Evolutionary conservation across 2,888 invertebrate genomes (phyloP).

Genomic region (Pterostichus madidus): DNA sequence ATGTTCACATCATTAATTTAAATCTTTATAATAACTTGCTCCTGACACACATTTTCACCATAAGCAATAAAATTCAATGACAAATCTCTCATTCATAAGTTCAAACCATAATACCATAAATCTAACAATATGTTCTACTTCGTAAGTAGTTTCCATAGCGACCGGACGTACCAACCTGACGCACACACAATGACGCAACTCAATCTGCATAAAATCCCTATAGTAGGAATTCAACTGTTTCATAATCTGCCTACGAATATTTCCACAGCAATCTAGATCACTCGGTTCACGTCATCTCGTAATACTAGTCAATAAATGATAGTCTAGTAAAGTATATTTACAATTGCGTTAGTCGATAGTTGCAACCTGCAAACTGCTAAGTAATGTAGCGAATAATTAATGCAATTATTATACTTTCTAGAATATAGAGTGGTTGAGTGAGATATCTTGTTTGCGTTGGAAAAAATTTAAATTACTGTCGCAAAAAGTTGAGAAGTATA

Average conservation of each 20-base stretch:
- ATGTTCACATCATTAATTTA: no score
- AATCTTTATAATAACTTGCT: no score
- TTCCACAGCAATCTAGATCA: slow-evolving; percentile 40
- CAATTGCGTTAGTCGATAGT: slow-evolving; percentile 32
- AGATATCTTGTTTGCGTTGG: no score
- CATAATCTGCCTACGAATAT: slow-evolving; percentile 27
- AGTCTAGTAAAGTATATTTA: neutral
- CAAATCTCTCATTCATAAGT: neutral
- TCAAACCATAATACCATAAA: neutral
- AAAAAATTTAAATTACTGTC: no score
- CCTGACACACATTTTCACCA: no score
- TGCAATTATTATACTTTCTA: slow-evolving; percentile 36
- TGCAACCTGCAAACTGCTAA: slow-evolving; percentile 26
- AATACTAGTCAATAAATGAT: slow-evolving; percentile 14
- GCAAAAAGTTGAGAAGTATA: no score
- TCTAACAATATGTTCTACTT: neutral
- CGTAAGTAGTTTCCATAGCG: neutral
- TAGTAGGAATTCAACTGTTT: slow-evolving; percentile 40
- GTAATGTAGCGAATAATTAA: slow-evolving; percentile 30
- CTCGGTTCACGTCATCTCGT: slow-evolving; percentile 33
- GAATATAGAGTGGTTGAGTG: neutral
- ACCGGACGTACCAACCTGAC: slow-evolving; percentile 6
- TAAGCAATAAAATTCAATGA: no score
- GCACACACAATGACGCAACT: slow-evolving; percentile 9
- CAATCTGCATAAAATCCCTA: slow-evolving; percentile 42